Percentiles rank a stretch among this genome's conserved stretches.
phyloP scores from a whole-genome alignment of 1,140 invertebrate genomes.

The Ips nitidus region DNA sequence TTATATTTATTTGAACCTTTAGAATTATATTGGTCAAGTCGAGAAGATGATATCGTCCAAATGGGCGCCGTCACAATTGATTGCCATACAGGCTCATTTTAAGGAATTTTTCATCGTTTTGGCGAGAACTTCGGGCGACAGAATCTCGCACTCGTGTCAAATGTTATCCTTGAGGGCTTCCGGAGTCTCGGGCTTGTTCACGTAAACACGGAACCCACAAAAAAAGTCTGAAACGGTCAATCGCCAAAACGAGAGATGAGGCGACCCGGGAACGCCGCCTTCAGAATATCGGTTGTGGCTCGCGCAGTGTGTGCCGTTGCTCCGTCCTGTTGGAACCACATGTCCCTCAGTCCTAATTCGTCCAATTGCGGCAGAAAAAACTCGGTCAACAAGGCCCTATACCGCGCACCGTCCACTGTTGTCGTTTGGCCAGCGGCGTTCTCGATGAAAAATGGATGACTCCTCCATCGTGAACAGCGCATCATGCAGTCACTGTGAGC shows the following conservation, averaged over 20 bases:
- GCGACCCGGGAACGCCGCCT: conserved; percentile 38
- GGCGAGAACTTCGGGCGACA: conserved; percentile 24
- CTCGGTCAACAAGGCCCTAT: conserved; percentile 23
- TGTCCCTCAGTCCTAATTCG: background rate
- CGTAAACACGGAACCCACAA: conserved; percentile 41
- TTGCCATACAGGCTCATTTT: conserved; percentile 15
- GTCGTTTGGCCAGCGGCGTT: conserved; percentile 7
- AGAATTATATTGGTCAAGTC: conserved; percentile 13
- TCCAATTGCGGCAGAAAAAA: conserved; percentile 31
- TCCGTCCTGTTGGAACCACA: conserved; percentile 45
- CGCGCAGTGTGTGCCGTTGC: conserved; percentile 49
- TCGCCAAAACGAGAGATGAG: conserved; percentile 42
- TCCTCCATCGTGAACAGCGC: background rate
- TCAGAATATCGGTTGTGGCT: conserved; percentile 25
- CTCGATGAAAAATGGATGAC: conserved; percentile 41
- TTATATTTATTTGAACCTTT: background rate
- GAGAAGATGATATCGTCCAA: conserved; percentile 25
- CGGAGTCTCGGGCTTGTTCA: conserved; percentile 41
- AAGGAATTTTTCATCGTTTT: conserved; percentile 25
- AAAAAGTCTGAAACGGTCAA: conserved; percentile 45
- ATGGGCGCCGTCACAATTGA: conserved; percentile 27
- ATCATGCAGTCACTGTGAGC: conserved; percentile 2
- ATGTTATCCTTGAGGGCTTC: conserved; percentile 45
- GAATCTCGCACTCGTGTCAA: conserved; percentile 34
- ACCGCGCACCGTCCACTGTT: conserved; percentile 25